These are phyloP conservation scores for Andrena trimmerana DNA, from an alignment of 2,888 invertebrate species.

Conservation along the genomic window DNA sequence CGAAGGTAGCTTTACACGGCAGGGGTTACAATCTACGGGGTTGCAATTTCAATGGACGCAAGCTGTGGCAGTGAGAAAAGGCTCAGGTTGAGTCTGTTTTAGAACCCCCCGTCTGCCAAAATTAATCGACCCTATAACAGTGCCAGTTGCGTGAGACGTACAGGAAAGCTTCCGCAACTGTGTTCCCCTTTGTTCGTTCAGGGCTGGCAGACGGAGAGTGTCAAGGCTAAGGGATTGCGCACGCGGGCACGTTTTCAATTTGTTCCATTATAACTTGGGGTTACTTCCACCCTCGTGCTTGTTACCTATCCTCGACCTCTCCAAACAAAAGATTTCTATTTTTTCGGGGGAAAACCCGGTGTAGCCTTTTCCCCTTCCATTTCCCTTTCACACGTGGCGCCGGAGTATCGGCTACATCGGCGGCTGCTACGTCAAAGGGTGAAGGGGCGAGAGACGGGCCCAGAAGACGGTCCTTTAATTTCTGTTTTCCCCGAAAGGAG, in stretches of 20 bases:
- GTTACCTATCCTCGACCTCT: neutral
- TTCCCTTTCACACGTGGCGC: neutral
- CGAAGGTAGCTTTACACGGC: neutral
- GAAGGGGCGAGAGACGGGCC: neutral
- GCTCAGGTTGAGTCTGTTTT: too few relatives aligned
- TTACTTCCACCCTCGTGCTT: conserved; percentile 29
- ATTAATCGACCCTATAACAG: neutral
- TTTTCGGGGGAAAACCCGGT: neutral
- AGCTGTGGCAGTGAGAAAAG: too few relatives aligned
- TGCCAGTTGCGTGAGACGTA: neutral
- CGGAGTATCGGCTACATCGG: neutral
- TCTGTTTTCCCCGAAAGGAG: neutral
- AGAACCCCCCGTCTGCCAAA: too few relatives aligned
- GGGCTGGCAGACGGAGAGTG: conserved; percentile 7
- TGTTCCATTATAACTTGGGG: conserved; percentile 41
- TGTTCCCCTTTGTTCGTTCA: neutral
- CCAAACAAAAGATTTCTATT: conserved; percentile 22
- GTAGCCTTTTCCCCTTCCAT: neutral
- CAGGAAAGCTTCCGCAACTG: neutral
- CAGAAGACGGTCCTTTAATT: neutral
- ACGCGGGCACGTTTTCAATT: conserved; percentile 30
- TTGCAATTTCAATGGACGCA: too few relatives aligned
- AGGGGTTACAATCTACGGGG: neutral
- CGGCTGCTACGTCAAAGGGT: neutral
- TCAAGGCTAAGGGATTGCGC: conserved; percentile 23